phyloP scores from a whole-genome alignment of 2,113 vertebrate genomes.

The Penelope pileata region DNA sequence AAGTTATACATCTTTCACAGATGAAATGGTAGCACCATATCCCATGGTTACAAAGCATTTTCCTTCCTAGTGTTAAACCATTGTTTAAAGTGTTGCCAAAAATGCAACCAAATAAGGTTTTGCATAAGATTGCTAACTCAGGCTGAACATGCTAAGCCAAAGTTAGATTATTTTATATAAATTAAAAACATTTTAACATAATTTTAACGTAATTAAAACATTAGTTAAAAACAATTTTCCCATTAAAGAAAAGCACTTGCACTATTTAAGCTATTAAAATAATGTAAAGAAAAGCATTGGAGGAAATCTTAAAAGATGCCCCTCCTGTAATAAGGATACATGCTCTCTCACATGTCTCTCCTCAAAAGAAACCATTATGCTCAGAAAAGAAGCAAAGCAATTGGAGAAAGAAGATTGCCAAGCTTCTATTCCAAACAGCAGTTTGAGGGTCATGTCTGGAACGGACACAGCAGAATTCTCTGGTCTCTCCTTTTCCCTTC shows the following conservation, averaged over 20 bases:
- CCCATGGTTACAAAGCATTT: background rate
- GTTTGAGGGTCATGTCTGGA: background rate
- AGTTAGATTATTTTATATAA: too few species aligned
- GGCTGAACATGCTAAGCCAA: background rate
- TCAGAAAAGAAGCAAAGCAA: background rate
- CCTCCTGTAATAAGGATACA: fast-evolving
- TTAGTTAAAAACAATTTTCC: background rate
- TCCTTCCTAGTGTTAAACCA: background rate
- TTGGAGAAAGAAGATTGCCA: background rate
- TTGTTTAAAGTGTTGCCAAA: background rate
- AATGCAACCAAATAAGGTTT: background rate
- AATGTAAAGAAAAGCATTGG: background rate
- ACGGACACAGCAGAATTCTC: background rate
- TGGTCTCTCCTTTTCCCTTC: background rate
- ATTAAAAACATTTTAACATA: too few species aligned
- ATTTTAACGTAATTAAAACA: too few species aligned
- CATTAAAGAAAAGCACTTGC: background rate
- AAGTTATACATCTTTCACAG: background rate
- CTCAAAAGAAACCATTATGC: background rate
- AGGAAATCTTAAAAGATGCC: background rate
- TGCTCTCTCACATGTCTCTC: background rate
- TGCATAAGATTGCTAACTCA: background rate
- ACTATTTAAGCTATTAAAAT: background rate
- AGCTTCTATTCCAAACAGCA: background rate
- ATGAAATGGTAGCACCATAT: background rate